phyloP scores from a whole-genome alignment of 1,140 invertebrate species.

The Musca domestica region DNA sequence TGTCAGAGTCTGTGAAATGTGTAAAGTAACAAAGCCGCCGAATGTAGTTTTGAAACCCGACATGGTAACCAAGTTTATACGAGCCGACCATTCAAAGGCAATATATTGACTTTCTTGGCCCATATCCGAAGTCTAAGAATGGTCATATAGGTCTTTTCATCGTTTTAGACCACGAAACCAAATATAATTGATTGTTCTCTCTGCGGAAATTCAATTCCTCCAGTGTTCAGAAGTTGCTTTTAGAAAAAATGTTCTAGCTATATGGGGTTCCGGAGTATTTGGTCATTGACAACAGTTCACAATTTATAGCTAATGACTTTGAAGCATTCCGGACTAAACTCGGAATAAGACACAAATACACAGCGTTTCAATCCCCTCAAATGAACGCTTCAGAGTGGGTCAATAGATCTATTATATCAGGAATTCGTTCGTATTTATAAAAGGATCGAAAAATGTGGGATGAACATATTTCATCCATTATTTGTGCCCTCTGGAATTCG shows the following conservation, averaged over 20 bases:
- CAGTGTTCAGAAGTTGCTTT: too few species aligned
- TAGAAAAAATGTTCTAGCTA: too few species aligned
- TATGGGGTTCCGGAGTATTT: too few species aligned
- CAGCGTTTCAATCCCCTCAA: slow-evolving; percentile 24
- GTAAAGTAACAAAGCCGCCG: slow-evolving; percentile 2
- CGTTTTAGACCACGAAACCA: slow-evolving; percentile 29
- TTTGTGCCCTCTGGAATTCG: slow-evolving; percentile 17
- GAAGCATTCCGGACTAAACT: slow-evolving; percentile 24
- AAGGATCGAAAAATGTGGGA: slow-evolving; percentile 28
- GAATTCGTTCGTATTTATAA: not conserved
- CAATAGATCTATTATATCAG: not conserved
- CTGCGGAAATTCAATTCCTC: slow-evolving; percentile 27
- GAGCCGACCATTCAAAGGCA: slow-evolving; percentile 22
- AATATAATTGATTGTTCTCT: slow-evolving; percentile 26
- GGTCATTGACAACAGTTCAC: slow-evolving; percentile 33
- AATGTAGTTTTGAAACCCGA: not conserved
- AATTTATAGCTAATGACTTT: slow-evolving; percentile 33
- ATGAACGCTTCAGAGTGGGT: slow-evolving; percentile 26
- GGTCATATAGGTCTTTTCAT: slow-evolving; percentile 27
- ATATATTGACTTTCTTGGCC: slow-evolving; percentile 26
- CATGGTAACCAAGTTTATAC: not conserved
- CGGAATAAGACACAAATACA: slow-evolving; percentile 28
- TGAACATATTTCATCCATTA: slow-evolving; percentile 15
- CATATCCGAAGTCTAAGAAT: slow-evolving; percentile 20
- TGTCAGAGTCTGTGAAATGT: not conserved